These are phyloP conservation scores for Orgyia antiqua DNA, from an alignment of 2,888 invertebrate genomes.

Conservation along the genomic window DNA sequence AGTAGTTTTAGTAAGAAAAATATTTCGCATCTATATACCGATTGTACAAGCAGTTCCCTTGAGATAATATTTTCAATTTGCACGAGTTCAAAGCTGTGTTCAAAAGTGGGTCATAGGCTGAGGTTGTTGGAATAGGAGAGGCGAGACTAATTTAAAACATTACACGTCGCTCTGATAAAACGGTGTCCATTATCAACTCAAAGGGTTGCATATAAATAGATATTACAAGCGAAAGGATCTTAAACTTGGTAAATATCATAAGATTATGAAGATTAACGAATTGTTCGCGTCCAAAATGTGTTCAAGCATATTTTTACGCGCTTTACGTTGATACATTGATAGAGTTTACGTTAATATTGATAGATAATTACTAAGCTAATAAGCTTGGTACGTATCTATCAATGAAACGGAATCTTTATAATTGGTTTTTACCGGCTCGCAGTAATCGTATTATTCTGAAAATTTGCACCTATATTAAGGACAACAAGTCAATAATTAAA, in stretches of 20 bases:
- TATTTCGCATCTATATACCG: not conserved
- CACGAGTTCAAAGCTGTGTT: not conserved
- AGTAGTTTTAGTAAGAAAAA: too few species aligned
- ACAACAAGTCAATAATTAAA: too few species aligned
- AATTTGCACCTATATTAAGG: too few species aligned
- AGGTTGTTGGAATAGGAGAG: conserved; percentile 36
- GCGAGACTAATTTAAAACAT: conserved; percentile 44
- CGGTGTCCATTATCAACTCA: conserved; percentile 34
- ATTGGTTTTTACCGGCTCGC: too few species aligned
- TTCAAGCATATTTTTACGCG: not conserved
- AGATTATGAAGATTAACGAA: conserved; percentile 17
- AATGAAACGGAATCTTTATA: too few species aligned
- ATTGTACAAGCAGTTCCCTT: not conserved
- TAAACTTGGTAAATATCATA: conserved; percentile 22
- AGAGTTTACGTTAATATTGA: too few species aligned
- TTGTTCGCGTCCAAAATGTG: not conserved
- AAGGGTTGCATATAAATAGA: conserved; percentile 34
- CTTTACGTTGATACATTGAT: not conserved
- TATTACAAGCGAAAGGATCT: conserved; percentile 26
- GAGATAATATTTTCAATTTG: not conserved
- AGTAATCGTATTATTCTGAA: too few species aligned
- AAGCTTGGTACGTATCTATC: too few species aligned
- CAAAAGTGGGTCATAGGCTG: conserved; percentile 27
- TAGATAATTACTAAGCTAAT: too few species aligned
- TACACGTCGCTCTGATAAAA: conserved; percentile 37